Evolutionary conservation across 2,797 vertebrate species (phyloP).

Genomic region (Sphenodon punctatus): DNA sequence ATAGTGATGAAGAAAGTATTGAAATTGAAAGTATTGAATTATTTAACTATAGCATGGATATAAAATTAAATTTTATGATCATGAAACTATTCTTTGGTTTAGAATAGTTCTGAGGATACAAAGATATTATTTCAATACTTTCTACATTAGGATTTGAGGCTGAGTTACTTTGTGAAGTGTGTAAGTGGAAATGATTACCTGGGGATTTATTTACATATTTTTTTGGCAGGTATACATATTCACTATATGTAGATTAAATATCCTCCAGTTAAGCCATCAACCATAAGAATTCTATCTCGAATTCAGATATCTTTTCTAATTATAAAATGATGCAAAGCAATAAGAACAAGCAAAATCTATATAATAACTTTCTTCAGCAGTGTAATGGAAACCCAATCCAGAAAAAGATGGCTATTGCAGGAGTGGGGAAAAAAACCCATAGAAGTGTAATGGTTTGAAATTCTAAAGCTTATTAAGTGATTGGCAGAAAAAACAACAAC

Average conservation of each 20-base stretch:
- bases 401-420: not conserved
- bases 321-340: not conserved
- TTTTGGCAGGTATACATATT: not conserved
- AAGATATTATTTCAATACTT: not conserved
- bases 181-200: not conserved
- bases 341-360: not conserved
- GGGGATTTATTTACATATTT: not conserved
- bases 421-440: not conserved
- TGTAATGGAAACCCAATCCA: not conserved
- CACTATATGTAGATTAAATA: not conserved
- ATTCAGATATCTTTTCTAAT: not conserved
- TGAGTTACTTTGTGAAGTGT: not conserved
- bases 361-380: not conserved
- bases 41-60: not conserved
- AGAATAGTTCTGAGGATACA: too few relatives aligned
- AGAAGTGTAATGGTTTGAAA: not conserved
- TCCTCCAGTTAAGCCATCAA: not conserved
- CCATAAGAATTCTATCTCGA: not conserved
- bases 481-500: not conserved
- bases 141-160: not conserved
- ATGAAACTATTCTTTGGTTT: not conserved
- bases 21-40: too few relatives aligned
- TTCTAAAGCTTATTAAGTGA: not conserved
- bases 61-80: not conserved
- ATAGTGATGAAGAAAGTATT: too few relatives aligned